Base-by-base conservation (phyloP, 1,140 invertebrate species). In the Drosophila virilis region DNA sequence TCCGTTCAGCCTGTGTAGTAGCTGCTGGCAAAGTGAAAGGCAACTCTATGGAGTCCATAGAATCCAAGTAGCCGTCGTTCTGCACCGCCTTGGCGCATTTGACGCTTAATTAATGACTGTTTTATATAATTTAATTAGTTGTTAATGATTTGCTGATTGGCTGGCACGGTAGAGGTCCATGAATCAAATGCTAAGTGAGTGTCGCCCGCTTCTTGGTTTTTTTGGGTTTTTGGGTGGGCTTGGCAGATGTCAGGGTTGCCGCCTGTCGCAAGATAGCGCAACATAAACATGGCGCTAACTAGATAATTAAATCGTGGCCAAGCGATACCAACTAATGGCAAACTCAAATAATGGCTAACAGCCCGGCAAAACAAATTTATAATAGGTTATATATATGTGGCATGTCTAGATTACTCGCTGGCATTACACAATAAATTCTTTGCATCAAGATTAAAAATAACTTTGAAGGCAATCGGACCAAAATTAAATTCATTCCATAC, bases 91-190 rank as follows among this genome's bases (percentile, higher is more conserved):
- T 70, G 54, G 69, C 59, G 62, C 71, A 75, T 86, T 65, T 66
- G 55, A 62, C 67, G 62, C 77, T 79, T 83, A 88, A 88, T 89
- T 88, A 88, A 88, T 88, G 80, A 66, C 79, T 89, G 76, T 71
- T 88, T 88, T 83, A 77, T 88, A 89, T 88, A 88, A 79, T 88
- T 88, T 88, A 88, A 88, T 88, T 88, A 88, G 83, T 88, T 88
- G 83, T 88, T 88, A 88, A 88, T 89, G 83, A 88, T 88, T 88
- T 70, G 73, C 84, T 70, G 79, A 89, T 89, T 88, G 73, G 68
- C 74, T 55, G 50, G 61, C 77, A 78, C 71, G 67, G 76, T 48
- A 60, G 22, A 28, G 45, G 59, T 61, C 77, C 75, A 75, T 85
- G 74, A 85, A 85, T 82, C 64, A 88, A 77, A 74, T 83, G 82